phyloP scores from a whole-genome alignment of 1,140 invertebrate genomes.

The Atopsyche davidsoni region DNA sequence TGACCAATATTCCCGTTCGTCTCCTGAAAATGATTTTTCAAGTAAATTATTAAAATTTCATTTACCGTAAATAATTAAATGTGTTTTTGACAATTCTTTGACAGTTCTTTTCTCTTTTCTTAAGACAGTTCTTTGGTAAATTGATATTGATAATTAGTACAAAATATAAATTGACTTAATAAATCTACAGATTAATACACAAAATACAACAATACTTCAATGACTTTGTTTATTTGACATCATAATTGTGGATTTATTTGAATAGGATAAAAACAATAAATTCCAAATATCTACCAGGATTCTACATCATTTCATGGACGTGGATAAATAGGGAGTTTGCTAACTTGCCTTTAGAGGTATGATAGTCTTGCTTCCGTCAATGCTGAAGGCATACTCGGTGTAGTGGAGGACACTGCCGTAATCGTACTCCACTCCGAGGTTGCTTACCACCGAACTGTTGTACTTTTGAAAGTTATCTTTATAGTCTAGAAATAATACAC shows the following conservation, averaged over 20 bases:
- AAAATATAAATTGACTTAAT: too few relatives aligned
- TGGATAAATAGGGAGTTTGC: too few relatives aligned
- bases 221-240: neutral
- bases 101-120: too few relatives aligned
- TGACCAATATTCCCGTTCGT: constrained; percentile 20
- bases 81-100: too few relatives aligned
- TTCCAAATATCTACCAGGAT: too few relatives aligned
- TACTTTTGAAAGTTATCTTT: constrained; percentile 68
- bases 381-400: constrained; percentile 57
- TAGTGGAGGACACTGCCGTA: constrained; percentile 72
- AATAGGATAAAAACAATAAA: neutral
- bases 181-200: too few relatives aligned
- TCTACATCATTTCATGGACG: neutral
- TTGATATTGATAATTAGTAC: too few relatives aligned
- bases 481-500: constrained; percentile 39
- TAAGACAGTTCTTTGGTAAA: too few relatives aligned
- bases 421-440: constrained; percentile 60
- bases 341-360: constrained; percentile 48
- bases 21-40: constrained; percentile 14
- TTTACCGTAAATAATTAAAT: neutral
- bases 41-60: neutral
- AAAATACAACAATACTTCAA: neutral
- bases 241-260: neutral
- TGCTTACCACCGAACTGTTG: constrained; percentile 53
- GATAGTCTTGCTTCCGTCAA: constrained; percentile 58